A percentile compares a stretch with the other conserved stretches of the same genome.
Evolutionary conservation across 2,797 vertebrate genomes (phyloP).

Genomic region (Choloepus didactylus): DNA sequence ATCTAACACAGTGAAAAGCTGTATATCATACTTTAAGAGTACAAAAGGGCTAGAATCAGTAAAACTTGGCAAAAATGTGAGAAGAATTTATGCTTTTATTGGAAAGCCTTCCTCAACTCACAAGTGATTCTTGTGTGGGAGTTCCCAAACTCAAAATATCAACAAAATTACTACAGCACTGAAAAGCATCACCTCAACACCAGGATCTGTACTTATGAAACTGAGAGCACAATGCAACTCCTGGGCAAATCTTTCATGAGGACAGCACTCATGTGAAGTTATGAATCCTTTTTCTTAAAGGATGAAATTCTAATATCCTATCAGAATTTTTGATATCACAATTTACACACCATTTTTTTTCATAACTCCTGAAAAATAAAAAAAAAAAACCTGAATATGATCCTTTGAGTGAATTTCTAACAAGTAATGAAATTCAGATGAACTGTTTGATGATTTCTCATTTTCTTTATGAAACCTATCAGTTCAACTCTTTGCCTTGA

Average conservation of each 20-base stretch:
- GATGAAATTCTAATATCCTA: conserved; percentile 35
- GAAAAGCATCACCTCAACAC: not conserved
- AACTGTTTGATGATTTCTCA: conserved; percentile 69
- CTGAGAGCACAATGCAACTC: not conserved
- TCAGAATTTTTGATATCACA: conserved; percentile 62
- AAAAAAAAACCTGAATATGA: conserved; percentile 18
- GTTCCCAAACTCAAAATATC: not conserved
- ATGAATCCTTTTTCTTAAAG: not conserved
- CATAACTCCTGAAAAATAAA: conserved; percentile 65
- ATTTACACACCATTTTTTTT: conserved; percentile 43
- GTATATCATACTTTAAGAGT: not conserved
- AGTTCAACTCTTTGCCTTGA: conserved; percentile 67
- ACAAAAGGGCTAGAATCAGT: not conserved
- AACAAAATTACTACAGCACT: not conserved
- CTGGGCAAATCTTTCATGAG: not conserved
- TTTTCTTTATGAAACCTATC: conserved; percentile 78
- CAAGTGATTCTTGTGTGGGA: not conserved
- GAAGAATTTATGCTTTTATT: not conserved
- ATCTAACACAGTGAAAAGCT: not conserved
- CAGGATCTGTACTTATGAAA: not conserved
- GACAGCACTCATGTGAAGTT: not conserved
- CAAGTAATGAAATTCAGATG: conserved; percentile 80
- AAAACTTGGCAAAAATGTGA: conserved; percentile 3
- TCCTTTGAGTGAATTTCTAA: conserved; percentile 65
- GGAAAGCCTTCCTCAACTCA: not conserved